Conservation (phyloP, 2,113 vertebrate species). For the Cettia cetti region DNA sequence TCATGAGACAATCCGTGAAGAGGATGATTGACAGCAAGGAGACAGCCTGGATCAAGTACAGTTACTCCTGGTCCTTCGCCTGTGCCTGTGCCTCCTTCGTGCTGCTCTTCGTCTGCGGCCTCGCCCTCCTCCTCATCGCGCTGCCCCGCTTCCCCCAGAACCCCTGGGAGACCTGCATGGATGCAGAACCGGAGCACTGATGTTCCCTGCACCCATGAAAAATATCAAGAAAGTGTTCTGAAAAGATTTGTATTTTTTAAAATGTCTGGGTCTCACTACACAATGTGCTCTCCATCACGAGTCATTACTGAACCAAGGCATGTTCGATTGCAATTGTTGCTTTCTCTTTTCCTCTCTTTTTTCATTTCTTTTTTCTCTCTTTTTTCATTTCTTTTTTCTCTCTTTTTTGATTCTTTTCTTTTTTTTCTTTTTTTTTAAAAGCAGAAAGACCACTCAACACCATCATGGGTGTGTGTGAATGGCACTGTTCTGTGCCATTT, state of each 20-base stretch:
- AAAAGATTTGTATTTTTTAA: not conserved
- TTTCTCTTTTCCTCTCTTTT: not conserved
- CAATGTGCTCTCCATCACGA: not conserved
- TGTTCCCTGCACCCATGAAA: not conserved
- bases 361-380: too few relatives aligned
- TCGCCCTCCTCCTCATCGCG: constrained; percentile 86
- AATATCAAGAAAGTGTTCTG: not conserved
- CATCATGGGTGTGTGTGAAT: not conserved
- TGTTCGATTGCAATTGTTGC: not conserved
- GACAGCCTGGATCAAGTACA: constrained; percentile 87
- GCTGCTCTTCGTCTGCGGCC: constrained; percentile 87
- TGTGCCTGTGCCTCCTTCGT: constrained; percentile 86
- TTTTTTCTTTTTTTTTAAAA: not conserved
- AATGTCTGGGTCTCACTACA: not conserved
- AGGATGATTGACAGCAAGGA: constrained; percentile 94
- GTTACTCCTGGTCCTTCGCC: constrained; percentile 92
- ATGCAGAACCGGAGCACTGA: constrained; percentile 87
- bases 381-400: not conserved
- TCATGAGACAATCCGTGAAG: constrained; percentile 94
- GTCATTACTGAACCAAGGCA: not conserved
- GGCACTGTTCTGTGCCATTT: not conserved
- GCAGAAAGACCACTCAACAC: not conserved
- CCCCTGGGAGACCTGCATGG: constrained; percentile 98
- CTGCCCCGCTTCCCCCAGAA: constrained; percentile 95
- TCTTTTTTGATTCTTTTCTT: not conserved